A percentile compares a stretch with the other conserved stretches of the same genome.
Evolutionary conservation across 2,113 vertebrate species (phyloP).

Genomic region (Gymnarchus niloticus): DNA sequence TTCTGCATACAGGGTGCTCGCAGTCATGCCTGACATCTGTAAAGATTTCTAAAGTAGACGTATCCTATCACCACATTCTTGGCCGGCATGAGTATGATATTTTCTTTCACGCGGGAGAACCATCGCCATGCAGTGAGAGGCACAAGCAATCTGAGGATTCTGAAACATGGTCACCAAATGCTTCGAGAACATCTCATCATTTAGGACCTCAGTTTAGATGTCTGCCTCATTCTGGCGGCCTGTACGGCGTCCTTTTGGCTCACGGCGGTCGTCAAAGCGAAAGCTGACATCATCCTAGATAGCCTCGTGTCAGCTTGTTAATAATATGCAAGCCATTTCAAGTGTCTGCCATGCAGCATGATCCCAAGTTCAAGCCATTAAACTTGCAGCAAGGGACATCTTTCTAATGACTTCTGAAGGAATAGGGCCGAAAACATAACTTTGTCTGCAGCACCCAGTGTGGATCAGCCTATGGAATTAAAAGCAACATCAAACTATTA

Average conservation of each 20-base stretch:
- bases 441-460: not conserved
- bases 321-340: not conserved
- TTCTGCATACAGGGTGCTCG: not conserved
- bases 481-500: not conserved
- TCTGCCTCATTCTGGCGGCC: not conserved
- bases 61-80: not conserved
- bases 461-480: not conserved
- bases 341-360: not conserved
- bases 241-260: not conserved
- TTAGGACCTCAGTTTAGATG: not conserved
- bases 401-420: not conserved
- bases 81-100: not conserved
- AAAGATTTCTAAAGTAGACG: not conserved
- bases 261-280: not conserved
- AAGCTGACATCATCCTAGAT: not conserved
- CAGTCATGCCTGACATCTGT: not conserved
- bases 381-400: not conserved
- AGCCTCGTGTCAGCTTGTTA: not conserved
- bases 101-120: not conserved
- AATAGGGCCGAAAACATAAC: not conserved
- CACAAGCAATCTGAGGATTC: not conserved
- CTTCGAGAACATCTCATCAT: conserved; percentile 2
- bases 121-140: not conserved
- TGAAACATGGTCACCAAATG: not conserved
- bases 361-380: not conserved